A percentile compares a stretch with the other conserved stretches of the same genome.
phyloP scores from a whole-genome alignment of 1,140 invertebrate genomes.

The Linepithema humile region DNA sequence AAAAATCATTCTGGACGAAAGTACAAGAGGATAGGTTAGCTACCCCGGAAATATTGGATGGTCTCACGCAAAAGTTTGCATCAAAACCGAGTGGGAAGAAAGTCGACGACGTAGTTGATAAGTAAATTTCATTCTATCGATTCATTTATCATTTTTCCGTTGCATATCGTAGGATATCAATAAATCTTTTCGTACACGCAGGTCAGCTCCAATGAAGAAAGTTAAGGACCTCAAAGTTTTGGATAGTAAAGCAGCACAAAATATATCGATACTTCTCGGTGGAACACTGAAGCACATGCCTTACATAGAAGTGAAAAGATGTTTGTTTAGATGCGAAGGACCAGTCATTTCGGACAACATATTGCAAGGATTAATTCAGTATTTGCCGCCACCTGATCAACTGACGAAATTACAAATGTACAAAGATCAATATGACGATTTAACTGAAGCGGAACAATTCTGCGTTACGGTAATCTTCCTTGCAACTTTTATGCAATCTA shows the following conservation, averaged over 20 bases:
- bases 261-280: constrained; percentile 95
- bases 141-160: constrained; percentile 14
- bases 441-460: constrained; percentile 98
- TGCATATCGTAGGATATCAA: background rate
- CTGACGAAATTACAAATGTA: constrained; percentile 92
- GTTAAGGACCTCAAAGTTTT: constrained; percentile 96
- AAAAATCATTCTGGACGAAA: constrained; percentile 98
- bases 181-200: constrained; percentile 73
- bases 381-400: constrained; percentile 95
- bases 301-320: constrained; percentile 93
- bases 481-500: background rate
- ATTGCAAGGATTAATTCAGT: constrained; percentile 93
- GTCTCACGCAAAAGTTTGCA: constrained; percentile 93
- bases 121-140: constrained; percentile 81
- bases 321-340: constrained; percentile 94
- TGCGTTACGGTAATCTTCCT: constrained; percentile 90
- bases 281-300: constrained; percentile 95
- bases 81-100: constrained; percentile 92
- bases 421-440: constrained; percentile 91
- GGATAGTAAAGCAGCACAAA: constrained; percentile 97
- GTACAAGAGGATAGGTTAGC: constrained; percentile 96
- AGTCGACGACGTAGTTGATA: constrained; percentile 89
- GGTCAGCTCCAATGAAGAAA: constrained; percentile 90
- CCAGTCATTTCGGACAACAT: constrained; percentile 92
- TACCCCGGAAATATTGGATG: constrained; percentile 93